Evolutionary conservation across 2,113 vertebrate species (phyloP).

Genomic region (Megaceryle maxima): DNA sequence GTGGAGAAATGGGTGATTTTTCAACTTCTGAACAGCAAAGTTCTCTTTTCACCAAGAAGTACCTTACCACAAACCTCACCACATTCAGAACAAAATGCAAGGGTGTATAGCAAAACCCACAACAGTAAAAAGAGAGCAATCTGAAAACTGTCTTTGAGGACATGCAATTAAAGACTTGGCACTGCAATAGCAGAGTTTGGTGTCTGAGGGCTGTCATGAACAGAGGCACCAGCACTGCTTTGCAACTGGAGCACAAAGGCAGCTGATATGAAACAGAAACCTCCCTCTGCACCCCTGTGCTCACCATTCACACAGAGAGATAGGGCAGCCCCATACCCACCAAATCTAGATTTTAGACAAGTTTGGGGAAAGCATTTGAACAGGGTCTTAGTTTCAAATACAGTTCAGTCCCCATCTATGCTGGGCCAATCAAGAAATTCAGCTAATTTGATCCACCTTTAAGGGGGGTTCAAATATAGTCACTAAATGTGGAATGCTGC

Average conservation of each 20-base stretch:
- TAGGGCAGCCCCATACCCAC: not conserved
- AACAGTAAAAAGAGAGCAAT: not conserved
- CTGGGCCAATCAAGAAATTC: not conserved
- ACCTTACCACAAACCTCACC: conserved; percentile 8
- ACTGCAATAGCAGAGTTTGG: rapidly evolving
- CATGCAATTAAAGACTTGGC: not conserved
- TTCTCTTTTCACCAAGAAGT: conserved; percentile 36
- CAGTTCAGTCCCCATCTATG: not conserved
- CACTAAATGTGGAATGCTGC: not conserved
- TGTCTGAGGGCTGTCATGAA: not conserved
- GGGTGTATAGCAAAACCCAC: not conserved
- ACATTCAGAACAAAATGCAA: not conserved
- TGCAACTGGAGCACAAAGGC: rapidly evolving
- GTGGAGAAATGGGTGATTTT: not conserved
- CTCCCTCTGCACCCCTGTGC: not conserved
- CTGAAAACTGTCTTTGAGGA: not conserved
- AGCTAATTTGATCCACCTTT: not conserved
- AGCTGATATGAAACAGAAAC: not conserved
- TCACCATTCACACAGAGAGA: not conserved
- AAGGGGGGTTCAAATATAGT: not conserved
- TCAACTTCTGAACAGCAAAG: conserved; percentile 13
- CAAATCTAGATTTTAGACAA: not conserved
- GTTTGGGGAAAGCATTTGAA: not conserved
- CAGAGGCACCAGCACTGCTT: rapidly evolving
- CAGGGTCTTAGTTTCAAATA: not conserved